These are phyloP conservation scores for Tyria jacobaeae DNA, from an alignment of 2,888 invertebrate genomes.

Conservation along the genomic window DNA sequence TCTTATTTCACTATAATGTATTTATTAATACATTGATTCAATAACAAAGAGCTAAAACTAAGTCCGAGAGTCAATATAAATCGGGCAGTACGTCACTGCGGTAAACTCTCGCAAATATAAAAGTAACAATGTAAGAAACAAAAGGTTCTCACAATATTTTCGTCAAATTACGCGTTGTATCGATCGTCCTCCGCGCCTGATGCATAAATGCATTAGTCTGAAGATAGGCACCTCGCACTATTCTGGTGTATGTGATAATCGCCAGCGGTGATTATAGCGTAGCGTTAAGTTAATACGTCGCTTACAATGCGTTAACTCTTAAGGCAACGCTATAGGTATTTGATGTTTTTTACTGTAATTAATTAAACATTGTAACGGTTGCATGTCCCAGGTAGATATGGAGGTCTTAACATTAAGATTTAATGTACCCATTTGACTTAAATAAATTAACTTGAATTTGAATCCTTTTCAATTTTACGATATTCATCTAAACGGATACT, in stretches of 20 bases:
- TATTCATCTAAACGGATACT: too few species aligned
- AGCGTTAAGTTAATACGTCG: background rate
- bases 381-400: too few species aligned
- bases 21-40: too few species aligned
- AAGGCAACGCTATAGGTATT: too few species aligned
- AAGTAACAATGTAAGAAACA: conserved; percentile 59
- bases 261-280: conserved; percentile 33
- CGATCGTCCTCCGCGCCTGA: conserved; percentile 75
- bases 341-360: too few species aligned
- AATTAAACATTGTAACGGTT: too few species aligned
- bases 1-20: too few species aligned
- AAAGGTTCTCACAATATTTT: conserved; percentile 69
- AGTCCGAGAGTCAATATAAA: conserved; percentile 33
- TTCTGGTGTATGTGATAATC: conserved; percentile 41
- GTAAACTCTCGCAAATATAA: conserved; percentile 52
- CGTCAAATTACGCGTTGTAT: conserved; percentile 78
- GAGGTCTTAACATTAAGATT: too few species aligned
- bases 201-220: conserved; percentile 86
- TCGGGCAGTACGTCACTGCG: conserved; percentile 14
- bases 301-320: too few species aligned
- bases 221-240: conserved; percentile 81
- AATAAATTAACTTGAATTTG: too few species aligned
- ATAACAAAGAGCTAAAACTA: conserved; percentile 22
- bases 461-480: too few species aligned
- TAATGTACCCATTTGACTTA: too few species aligned